These are phyloP conservation scores for Rattus norvegicus DNA, from an alignment of 2,113 vertebrate species.

Conservation along the genomic window DNA sequence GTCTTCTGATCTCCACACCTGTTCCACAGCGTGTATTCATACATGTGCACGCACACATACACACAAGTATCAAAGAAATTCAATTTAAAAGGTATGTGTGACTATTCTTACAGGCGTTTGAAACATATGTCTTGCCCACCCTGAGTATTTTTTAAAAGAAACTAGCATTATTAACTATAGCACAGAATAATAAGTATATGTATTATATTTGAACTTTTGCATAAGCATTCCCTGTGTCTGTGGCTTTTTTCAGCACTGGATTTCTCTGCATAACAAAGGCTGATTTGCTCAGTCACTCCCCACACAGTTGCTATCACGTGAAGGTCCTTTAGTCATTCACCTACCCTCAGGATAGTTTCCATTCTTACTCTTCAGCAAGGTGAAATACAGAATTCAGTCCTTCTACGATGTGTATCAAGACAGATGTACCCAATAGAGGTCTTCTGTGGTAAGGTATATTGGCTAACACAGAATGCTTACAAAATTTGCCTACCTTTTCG, in stretches of 20 bases:
- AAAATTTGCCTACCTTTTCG: constrained; percentile 77
- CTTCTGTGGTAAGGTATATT: constrained; percentile 62
- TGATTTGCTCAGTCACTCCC: background rate
- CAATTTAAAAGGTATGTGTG: background rate
- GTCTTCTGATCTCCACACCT: too few species aligned
- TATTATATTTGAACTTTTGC: background rate
- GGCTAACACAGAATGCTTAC: constrained; percentile 73
- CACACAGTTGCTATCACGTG: background rate
- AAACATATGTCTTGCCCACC: background rate
- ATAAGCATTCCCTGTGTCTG: background rate
- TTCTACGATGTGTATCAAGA: constrained; percentile 69
- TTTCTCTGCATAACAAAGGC: background rate
- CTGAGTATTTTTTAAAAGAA: background rate
- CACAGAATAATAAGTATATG: background rate
- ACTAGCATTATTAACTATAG: background rate
- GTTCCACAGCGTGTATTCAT: too few species aligned
- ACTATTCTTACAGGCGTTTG: background rate
- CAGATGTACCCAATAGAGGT: constrained; percentile 65
- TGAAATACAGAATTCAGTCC: background rate
- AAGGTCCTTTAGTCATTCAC: constrained; percentile 16
- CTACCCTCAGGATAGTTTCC: constrained; percentile 50
- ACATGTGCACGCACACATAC: background rate
- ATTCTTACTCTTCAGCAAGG: background rate
- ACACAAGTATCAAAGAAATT: background rate
- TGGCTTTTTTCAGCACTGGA: background rate